phyloP scores from a whole-genome alignment of 2,888 invertebrate species.

The Sinelater perroti region DNA sequence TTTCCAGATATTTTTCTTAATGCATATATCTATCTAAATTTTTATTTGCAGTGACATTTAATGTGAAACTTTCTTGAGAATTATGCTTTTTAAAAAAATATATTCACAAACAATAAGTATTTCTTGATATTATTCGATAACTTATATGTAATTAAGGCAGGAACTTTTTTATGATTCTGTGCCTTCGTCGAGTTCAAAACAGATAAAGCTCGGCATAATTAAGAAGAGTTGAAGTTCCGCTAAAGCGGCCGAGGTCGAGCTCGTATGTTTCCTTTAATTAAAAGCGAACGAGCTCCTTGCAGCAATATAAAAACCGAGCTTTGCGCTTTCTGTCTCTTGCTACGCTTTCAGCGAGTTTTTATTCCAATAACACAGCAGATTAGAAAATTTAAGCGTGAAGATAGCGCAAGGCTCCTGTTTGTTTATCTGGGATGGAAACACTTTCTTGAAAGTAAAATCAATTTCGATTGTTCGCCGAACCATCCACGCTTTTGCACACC shows the following conservation, averaged over 20 bases:
- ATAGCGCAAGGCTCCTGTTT: neutral
- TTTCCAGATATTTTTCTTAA: too few relatives aligned
- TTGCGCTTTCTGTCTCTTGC: slow-evolving; percentile 6
- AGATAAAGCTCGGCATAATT: slow-evolving; percentile 30
- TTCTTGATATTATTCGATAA: too few relatives aligned
- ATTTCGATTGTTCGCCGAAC: neutral
- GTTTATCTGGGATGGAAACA: neutral
- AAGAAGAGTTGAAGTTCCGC: slow-evolving; percentile 31
- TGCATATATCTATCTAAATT: too few relatives aligned
- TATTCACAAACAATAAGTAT: too few relatives aligned
- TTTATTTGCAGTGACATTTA: too few relatives aligned
- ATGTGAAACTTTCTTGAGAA: too few relatives aligned
- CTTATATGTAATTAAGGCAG: too few relatives aligned
- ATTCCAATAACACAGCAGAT: slow-evolving; percentile 3
- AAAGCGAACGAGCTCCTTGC: slow-evolving; percentile 22
- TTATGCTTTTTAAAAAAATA: too few relatives aligned
- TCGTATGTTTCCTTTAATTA: slow-evolving; percentile 35
- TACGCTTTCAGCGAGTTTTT: slow-evolving; percentile 1
- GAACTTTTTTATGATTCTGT: too few relatives aligned
- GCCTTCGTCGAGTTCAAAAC: slow-evolving; percentile 23
- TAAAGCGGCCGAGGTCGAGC: slow-evolving; percentile 22
- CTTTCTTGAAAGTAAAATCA: neutral
- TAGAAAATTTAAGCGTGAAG: slow-evolving; percentile 9
- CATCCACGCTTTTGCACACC: neutral
- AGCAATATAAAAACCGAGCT: slow-evolving; percentile 29